Conservation (phyloP, 2,797 vertebrate species). For the Coranthus polyacanthus region DNA sequence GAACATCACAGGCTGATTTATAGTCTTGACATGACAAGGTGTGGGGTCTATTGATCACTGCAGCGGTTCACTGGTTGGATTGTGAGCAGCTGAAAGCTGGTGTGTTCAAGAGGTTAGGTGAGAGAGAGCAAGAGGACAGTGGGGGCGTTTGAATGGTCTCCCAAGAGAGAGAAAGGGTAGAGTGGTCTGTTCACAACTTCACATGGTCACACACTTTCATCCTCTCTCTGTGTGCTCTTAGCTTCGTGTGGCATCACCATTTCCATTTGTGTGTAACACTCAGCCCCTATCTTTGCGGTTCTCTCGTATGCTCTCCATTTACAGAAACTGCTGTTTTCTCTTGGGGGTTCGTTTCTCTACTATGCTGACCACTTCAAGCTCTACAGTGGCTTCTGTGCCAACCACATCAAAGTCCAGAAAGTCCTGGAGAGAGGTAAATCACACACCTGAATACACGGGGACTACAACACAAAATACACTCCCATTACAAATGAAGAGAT, state of each 20-base stretch:
- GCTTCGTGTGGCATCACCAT: conserved; percentile 29
- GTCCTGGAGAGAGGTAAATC: conserved; percentile 95
- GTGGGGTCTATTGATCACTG: conserved; percentile 71
- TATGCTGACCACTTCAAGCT: conserved; percentile 99
- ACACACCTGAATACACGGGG: background rate
- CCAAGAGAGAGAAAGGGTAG: conserved; percentile 33
- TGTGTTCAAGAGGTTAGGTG: conserved; percentile 38
- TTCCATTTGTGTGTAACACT: conserved; percentile 40
- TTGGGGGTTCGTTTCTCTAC: conserved; percentile 98
- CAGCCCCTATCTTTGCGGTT: conserved; percentile 4
- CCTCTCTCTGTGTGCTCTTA: conserved; percentile 7
- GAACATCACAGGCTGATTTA: conserved; percentile 59
- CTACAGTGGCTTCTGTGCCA: conserved; percentile 98
- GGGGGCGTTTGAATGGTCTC: conserved; percentile 21
- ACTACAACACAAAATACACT: background rate
- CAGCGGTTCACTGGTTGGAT: conserved; percentile 48
- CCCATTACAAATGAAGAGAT: background rate
- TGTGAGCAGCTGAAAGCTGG: conserved; percentile 61
- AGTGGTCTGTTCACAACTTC: conserved; percentile 50
- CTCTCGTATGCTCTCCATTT: conserved; percentile 43
- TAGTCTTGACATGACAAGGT: conserved; percentile 49
- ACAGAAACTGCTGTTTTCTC: conserved; percentile 97
- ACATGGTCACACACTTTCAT: conserved; percentile 64
- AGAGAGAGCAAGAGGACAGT: conserved; percentile 29
- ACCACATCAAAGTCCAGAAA: conserved; percentile 98